These are phyloP conservation scores for Cancer borealis DNA, from an alignment of 2,888 invertebrate species.

Conservation along the genomic window DNA sequence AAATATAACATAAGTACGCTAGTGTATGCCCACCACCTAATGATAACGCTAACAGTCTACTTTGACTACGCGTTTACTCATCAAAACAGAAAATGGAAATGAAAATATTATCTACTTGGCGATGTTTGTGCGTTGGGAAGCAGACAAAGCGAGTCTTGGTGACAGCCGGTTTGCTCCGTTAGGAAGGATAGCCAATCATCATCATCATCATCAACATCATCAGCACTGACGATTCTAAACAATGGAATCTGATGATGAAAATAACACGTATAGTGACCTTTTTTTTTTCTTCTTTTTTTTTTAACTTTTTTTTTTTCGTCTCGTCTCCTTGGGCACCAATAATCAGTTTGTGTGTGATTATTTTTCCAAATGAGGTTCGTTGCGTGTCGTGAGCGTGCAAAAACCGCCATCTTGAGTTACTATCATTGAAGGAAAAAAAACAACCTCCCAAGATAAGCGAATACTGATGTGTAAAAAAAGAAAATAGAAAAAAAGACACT, in stretches of 20 bases:
- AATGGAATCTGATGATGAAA: neutral
- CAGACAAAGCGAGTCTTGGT: neutral
- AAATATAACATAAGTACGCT: neutral
- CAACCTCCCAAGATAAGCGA: neutral
- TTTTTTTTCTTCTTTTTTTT: neutral
- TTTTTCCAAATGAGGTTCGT: neutral
- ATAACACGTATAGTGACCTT: neutral
- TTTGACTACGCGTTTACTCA: neutral
- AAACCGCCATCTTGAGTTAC: neutral
- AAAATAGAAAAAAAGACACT: neutral
- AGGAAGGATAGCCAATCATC: conserved; percentile 20
- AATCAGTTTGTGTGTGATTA: neutral
- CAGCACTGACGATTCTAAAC: neutral
- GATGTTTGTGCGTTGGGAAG: conserved; percentile 13
- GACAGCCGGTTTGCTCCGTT: conserved; percentile 4
- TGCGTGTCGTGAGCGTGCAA: neutral
- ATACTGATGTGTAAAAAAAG: neutral
- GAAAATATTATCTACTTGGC: neutral
- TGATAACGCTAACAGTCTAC: neutral
- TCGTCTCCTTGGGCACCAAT: neutral
- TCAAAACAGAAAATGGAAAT: neutral
- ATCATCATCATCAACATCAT: neutral
- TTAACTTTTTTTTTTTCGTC: neutral
- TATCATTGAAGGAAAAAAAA: neutral
- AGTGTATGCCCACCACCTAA: conserved; percentile 2